phyloP scores from a whole-genome alignment of 2,797 vertebrate genomes.

The Phataginus tricuspis region DNA sequence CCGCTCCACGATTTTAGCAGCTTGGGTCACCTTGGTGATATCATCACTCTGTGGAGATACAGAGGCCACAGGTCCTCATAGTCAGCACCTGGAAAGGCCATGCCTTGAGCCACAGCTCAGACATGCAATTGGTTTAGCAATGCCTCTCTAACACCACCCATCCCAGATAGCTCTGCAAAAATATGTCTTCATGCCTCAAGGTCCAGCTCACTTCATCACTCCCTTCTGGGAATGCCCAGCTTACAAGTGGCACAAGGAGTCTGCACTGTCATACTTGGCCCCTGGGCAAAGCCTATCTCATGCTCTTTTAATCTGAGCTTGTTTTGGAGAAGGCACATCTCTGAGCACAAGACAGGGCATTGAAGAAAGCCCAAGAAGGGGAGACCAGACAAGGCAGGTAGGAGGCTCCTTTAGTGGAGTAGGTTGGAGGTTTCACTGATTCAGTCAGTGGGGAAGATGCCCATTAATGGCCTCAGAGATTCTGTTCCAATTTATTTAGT shows the following conservation, averaged over 20 bases:
- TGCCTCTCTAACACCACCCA: background rate
- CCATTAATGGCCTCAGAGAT: background rate
- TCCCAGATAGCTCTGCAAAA: background rate
- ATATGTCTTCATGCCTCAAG: background rate
- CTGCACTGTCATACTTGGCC: background rate
- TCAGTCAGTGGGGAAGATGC: background rate
- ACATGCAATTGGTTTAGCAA: background rate
- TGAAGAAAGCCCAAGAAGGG: background rate
- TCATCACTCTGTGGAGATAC: conserved; percentile 87
- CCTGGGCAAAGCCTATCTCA: background rate
- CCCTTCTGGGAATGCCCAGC: background rate
- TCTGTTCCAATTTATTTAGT: background rate
- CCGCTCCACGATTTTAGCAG: conserved; percentile 92
- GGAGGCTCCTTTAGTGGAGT: background rate
- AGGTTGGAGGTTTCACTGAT: background rate
- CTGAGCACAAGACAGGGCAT: background rate
- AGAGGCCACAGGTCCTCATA: background rate
- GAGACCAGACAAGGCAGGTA: background rate
- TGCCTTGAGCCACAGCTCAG: background rate
- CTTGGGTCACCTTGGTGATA: conserved; percentile 88
- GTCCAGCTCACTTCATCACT: background rate
- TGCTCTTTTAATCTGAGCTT: conserved; percentile 15
- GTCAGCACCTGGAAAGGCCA: background rate
- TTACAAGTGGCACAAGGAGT: background rate
- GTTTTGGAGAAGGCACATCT: background rate